Evolutionary conservation across 2,113 vertebrate species (phyloP).

Genomic region (Shinisaurus crocodilurus): DNA sequence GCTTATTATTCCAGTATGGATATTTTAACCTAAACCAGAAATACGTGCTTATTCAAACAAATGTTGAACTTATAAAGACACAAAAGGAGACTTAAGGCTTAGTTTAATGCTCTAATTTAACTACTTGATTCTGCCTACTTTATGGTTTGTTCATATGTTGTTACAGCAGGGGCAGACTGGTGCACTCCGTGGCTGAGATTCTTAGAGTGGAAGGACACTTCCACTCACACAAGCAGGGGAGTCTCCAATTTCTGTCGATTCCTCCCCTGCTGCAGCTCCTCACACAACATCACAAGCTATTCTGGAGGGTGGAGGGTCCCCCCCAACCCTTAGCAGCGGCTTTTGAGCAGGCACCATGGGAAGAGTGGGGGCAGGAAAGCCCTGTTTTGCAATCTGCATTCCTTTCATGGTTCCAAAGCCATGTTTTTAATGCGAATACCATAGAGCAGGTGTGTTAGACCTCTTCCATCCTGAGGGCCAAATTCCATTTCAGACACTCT

Average conservation of each 20-base stretch:
- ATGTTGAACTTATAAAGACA: constrained; percentile 35
- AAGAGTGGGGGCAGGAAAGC: not conserved
- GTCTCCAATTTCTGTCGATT: not conserved
- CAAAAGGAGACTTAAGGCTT: constrained; percentile 6
- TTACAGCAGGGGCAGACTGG: not conserved
- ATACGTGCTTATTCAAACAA: constrained; percentile 44
- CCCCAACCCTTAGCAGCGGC: not conserved
- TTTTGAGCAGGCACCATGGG: not conserved
- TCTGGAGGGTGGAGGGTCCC: not conserved
- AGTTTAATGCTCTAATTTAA: accelerated
- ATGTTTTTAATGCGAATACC: not conserved
- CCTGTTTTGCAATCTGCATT: not conserved
- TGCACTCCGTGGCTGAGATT: not conserved
- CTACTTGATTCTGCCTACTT: not conserved
- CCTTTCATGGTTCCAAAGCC: not conserved
- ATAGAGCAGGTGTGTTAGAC: too few relatives aligned
- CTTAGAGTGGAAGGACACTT: not conserved
- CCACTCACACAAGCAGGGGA: not conserved
- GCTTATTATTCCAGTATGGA: constrained; percentile 57
- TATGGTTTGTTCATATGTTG: not conserved
- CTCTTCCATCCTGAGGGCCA: too few relatives aligned
- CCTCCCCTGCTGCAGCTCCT: not conserved
- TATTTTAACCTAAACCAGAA: constrained; percentile 64
- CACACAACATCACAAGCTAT: not conserved
- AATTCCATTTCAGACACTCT: too few relatives aligned